Percentiles rank a stretch among this genome's conserved stretches.
These are phyloP conservation scores for Gadus macrocephalus DNA, from an alignment of 2,113 vertebrate genomes.

Conservation along the genomic window DNA sequence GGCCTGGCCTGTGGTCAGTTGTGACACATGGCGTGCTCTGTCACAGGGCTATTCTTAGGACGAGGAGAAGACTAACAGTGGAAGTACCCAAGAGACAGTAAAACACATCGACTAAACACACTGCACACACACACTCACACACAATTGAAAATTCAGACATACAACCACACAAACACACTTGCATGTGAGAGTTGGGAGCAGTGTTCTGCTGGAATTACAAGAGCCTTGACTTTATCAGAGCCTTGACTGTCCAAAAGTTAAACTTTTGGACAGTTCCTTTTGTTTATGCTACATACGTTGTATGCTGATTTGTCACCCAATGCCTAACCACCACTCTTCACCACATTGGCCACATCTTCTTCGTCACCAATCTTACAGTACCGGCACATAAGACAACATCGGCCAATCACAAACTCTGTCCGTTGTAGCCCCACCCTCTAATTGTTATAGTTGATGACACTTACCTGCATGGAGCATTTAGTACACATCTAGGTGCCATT, in stretches of 20 bases:
- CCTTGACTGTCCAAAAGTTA: not conserved
- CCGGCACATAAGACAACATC: no score
- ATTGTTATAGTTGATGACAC: no score
- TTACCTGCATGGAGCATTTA: no score
- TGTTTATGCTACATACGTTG: no score
- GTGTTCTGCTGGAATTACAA: not conserved
- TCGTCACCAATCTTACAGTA: no score
- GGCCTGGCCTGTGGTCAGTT: constrained; percentile 32
- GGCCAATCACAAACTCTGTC: no score
- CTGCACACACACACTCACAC: not conserved
- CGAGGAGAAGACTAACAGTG: constrained; percentile 62
- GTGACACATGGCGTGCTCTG: constrained; percentile 54
- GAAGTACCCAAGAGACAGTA: constrained; percentile 50
- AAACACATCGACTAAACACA: constrained; percentile 13
- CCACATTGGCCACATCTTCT: no score
- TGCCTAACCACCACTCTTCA: no score
- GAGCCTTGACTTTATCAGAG: not conserved
- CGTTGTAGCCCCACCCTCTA: no score
- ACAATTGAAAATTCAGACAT: not conserved
- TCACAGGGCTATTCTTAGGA: constrained; percentile 68
- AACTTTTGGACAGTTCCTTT: no score
- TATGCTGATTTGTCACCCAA: no score
- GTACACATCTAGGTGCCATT: no score
- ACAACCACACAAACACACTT: not conserved
- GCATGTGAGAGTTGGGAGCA: not conserved